Evolutionary conservation across 2,888 invertebrate genomes (phyloP).

Genomic region (Iselma pallidipennis): DNA sequence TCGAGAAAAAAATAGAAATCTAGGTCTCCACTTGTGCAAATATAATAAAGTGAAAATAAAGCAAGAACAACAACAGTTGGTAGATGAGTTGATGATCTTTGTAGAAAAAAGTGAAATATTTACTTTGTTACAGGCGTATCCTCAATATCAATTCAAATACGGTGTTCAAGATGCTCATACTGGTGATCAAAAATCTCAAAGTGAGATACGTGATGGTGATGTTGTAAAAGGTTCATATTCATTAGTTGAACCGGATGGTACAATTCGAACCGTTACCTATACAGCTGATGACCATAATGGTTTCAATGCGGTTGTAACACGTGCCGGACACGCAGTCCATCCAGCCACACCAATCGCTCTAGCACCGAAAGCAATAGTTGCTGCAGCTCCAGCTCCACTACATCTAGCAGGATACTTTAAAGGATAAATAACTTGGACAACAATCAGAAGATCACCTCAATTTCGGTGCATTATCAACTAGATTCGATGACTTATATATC

Average conservation of each 20-base stretch:
- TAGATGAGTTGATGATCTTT: not conserved
- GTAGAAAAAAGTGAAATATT: not conserved
- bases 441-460: constrained; percentile 2
- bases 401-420: constrained; percentile 48
- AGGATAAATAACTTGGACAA: constrained; percentile 14
- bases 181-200: constrained; percentile 62
- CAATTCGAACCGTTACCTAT: constrained; percentile 62
- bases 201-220: constrained; percentile 61
- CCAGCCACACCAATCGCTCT: constrained; percentile 50
- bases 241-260: constrained; percentile 62
- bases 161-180: constrained; percentile 63
- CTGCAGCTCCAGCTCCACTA: constrained; percentile 35
- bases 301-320: constrained; percentile 53
- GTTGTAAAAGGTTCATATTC: constrained; percentile 63
- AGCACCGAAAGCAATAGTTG: constrained; percentile 46
- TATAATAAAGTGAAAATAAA: constrained; percentile 1
- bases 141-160: constrained; percentile 64
- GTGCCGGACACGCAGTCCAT: constrained; percentile 63
- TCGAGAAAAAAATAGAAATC: too few species aligned
- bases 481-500: constrained; percentile 12
- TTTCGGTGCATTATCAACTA: constrained; percentile 9
- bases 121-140: constrained; percentile 54
- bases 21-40: not conserved
- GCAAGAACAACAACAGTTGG: not conserved
- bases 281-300: constrained; percentile 63